Percentiles rank a stretch among this genome's conserved stretches.
phyloP scores from a whole-genome alignment of 2,113 vertebrate species.

The Zootoca vivipara region DNA sequence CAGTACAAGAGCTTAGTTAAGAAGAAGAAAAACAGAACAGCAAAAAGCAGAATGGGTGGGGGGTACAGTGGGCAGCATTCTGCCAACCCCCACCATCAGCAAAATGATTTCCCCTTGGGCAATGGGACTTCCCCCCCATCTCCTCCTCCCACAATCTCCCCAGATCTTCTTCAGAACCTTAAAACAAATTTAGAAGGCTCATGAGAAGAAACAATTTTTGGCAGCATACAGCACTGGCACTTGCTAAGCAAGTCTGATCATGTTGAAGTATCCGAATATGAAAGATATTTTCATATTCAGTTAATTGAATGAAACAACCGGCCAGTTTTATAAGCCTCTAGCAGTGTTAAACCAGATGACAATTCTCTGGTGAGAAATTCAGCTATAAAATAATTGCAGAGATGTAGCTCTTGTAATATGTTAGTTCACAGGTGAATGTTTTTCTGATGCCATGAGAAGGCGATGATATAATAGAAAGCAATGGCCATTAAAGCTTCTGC shows the following conservation, averaged over 20 bases:
- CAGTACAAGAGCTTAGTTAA: no score
- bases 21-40: no score
- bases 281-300: neutral
- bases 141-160: no score
- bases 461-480: neutral
- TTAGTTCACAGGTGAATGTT: slow-evolving; percentile 16
- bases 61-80: no score
- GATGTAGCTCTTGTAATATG: neutral
- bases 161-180: no score
- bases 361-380: slow-evolving; percentile 18
- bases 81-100: no score
- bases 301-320: slow-evolving; percentile 7
- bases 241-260: neutral
- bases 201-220: neutral
- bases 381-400: slow-evolving; percentile 11
- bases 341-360: neutral
- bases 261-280: neutral
- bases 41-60: no score
- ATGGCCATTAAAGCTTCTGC: slow-evolving; percentile 4
- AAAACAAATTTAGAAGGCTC: no score
- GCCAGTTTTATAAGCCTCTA: slow-evolving; percentile 3
- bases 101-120: neutral
- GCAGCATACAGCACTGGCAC: neutral
- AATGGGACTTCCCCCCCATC: neutral
- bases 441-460: neutral